Evolutionary conservation across 2,888 invertebrate species (phyloP), one percentile per base, ranked within the genome.

Genomic region (Drosophila colorata): DNA sequence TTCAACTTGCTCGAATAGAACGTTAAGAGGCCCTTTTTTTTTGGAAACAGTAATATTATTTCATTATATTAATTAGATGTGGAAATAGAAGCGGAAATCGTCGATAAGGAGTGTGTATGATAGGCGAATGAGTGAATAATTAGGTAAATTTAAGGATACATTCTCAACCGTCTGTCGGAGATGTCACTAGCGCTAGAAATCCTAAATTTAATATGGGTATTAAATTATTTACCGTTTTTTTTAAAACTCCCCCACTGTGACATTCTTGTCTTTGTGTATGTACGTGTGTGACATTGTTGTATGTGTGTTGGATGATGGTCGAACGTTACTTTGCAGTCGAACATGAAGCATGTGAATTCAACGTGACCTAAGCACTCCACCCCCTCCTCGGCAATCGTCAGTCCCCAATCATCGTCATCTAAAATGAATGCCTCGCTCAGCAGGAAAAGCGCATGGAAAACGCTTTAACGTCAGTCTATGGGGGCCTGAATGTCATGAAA

Each of bases 391-490:
- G 23, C 57, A 41, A 38, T 55, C 49, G 46, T 51, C 72, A 72
- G 68, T 57, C 23, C 68, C 31, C 69, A 68, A 69, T 74, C 78
- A 78, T 74, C 35, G 64, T 69, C 78, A 75, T 75, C 44, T 69
- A 78, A 78, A 74, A 78, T 75, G 69, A 57, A 75, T 75, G 74
- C 41, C 52, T 18, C 23, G 53, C 52, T 76, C 52, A 44, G 37
- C 56, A 53, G 73, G 47, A 49, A 47, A 63, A 74, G 53, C 49
- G 55, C 55, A 66, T n/a, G 68, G 68, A 53, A 56, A 67, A 35
- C 51, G 43, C 44, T 46, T 60, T 14, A 41, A 43, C 38, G 44
- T 69, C 58, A 0, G 33, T 48, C 31, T 35, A 4, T 55, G 23
- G 23, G 33, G 16, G n/a, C 23, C 41, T 18, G 28, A 37, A n/a